phyloP scores from a whole-genome alignment of 2,888 invertebrate species.

The Epistrophe eligans region DNA sequence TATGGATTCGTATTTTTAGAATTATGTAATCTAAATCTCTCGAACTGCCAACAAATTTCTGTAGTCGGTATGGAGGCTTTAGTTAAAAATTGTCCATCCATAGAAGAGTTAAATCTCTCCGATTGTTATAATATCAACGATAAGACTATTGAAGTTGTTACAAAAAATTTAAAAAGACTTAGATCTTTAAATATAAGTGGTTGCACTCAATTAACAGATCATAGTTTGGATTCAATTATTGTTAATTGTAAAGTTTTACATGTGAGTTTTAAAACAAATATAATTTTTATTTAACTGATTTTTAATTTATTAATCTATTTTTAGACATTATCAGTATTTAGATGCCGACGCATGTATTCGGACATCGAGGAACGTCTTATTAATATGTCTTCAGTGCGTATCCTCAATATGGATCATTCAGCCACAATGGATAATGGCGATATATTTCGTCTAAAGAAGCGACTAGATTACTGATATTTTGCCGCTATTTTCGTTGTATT shows the following conservation, averaged over 20 bases:
- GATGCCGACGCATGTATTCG: slow-evolving; percentile 82
- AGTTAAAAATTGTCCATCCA: slow-evolving; percentile 88
- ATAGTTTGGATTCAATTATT: slow-evolving; percentile 84
- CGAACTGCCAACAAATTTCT: slow-evolving; percentile 89
- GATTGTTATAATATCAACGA: slow-evolving; percentile 89
- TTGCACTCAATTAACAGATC: slow-evolving; percentile 85
- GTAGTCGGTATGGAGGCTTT: slow-evolving; percentile 87
- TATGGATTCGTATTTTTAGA: slow-evolving; percentile 88
- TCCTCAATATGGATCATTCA: slow-evolving; percentile 81
- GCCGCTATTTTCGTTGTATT: slow-evolving; percentile 82
- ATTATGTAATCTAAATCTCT: slow-evolving; percentile 86
- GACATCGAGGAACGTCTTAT: slow-evolving; percentile 82
- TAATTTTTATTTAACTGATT: not conserved
- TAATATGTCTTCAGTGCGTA: slow-evolving; percentile 80
- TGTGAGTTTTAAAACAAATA: slow-evolving; percentile 63
- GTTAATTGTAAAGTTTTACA: slow-evolving; percentile 84
- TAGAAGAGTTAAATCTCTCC: slow-evolving; percentile 88
- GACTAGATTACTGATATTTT: slow-evolving; percentile 83
- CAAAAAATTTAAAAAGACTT: slow-evolving; percentile 83
- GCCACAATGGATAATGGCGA: slow-evolving; percentile 81
- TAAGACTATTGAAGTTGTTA: slow-evolving; percentile 85
- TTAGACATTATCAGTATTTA: slow-evolving; percentile 80
- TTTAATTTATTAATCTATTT: not conserved
- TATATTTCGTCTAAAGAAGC: slow-evolving; percentile 81
- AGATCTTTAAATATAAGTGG: slow-evolving; percentile 83